phyloP scores from a whole-genome alignment of 2,888 invertebrate species.

The Campoletis raptor region DNA sequence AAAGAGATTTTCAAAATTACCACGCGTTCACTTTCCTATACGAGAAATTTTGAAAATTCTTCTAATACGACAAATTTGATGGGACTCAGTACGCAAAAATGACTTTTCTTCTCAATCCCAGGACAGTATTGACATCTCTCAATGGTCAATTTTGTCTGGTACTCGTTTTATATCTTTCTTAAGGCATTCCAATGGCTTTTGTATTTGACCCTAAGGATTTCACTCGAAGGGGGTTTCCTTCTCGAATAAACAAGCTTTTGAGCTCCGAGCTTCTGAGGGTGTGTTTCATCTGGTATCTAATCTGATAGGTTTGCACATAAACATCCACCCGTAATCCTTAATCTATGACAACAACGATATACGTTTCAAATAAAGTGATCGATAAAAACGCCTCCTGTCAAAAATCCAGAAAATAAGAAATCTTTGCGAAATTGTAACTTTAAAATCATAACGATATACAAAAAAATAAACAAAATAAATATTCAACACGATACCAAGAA shows the following conservation, averaged over 20 bases:
- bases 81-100: slow-evolving; percentile 41
- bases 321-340: slow-evolving; percentile 48
- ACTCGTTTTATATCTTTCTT: neutral
- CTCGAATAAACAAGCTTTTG: slow-evolving; percentile 13
- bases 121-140: slow-evolving; percentile 52
- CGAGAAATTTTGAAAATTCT: slow-evolving; percentile 14
- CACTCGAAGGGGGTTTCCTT: slow-evolving; percentile 8
- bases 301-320: slow-evolving; percentile 56
- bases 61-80: slow-evolving; percentile 69
- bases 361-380: slow-evolving; percentile 21
- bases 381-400: slow-evolving; percentile 46
- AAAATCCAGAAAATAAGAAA: neutral
- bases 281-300: slow-evolving; percentile 56
- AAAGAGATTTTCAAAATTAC: slow-evolving; percentile 60
- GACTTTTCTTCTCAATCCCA: slow-evolving; percentile 54
- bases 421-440: neutral
- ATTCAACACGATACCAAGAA: neutral
- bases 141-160: slow-evolving; percentile 22
- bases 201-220: slow-evolving; percentile 12
- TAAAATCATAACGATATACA: neutral
- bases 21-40: neutral
- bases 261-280: slow-evolving; percentile 21
- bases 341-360: slow-evolving; percentile 58
- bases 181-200: neutral
- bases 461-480: neutral